Percentiles rank a stretch among this genome's conserved stretches.
Conservation (phyloP, 1,140 invertebrate species). For the Wiebesia pumilae region DNA sequence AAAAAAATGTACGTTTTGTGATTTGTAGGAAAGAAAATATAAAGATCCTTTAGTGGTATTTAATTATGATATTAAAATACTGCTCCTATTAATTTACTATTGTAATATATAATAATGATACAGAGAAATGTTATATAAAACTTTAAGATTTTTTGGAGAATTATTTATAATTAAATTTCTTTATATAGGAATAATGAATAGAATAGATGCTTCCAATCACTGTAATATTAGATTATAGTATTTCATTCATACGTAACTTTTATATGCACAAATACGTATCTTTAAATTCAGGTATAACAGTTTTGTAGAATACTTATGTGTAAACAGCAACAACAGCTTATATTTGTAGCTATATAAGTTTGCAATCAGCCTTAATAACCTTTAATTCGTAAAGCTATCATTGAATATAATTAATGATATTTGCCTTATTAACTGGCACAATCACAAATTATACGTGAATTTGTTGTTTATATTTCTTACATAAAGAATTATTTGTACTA, state of each 20-base stretch:
- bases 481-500: not conserved
- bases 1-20: too few species aligned
- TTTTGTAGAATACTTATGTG: not conserved
- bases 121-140: not conserved
- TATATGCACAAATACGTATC: not conserved
- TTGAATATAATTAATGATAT: not conserved
- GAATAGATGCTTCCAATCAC: not conserved
- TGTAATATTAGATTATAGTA: not conserved
- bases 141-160: conserved; percentile 7
- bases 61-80: not conserved
- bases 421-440: not conserved
- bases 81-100: not conserved
- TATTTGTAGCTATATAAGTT: not conserved
- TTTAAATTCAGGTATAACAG: not conserved
- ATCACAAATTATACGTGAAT: not conserved
- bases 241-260: not conserved
- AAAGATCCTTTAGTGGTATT: not conserved
- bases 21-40: too few species aligned
- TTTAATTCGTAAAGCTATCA: not conserved
- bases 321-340: not conserved
- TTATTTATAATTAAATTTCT: not conserved
- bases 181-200: not conserved
- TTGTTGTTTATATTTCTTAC: not conserved
- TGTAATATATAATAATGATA: not conserved
- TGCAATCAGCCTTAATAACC: not conserved